Base-by-base conservation (phyloP, 2,113 vertebrate species). In the Etia nguti region DNA sequence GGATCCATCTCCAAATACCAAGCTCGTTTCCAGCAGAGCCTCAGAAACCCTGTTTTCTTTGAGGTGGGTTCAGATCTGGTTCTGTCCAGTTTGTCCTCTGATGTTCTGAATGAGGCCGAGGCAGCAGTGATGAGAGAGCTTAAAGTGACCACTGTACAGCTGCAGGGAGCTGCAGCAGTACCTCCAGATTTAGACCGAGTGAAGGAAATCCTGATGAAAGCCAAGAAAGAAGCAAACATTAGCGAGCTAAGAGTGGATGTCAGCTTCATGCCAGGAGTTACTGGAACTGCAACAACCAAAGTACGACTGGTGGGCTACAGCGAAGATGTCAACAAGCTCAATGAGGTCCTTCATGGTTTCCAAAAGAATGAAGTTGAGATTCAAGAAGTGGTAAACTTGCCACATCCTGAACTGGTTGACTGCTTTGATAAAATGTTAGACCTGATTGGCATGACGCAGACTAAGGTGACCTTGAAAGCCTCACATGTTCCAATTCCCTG, bases 231-330 rank as follows among this genome's bases (percentile, higher is more conserved):
- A 4, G 85, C 46, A 81, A 95, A 96, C 86, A 3, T 10, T 5
- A 11, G 2, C 2, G 62, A 82, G 20, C 16, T 68, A 1, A 90
- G 75, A 15, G 91, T 95, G 15, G 77, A 92, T 2, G 13, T 95
- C 34, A 86, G 29, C 79, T 94, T 94, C 29, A 55, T 88, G 4
- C 22, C 57, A n/a, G 82, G 36, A 26, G 2, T 36, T 4, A 22
- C 13, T 16, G 13, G 54, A 70, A 41, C 85, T 3, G 18, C 85
- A 18, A 15, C 26, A 1, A 86, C 11, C 2, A 80, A 80, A 10
- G 89, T 94, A 4, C 56, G 52, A 31, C 38, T 96, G 9, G 85
- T 94, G 68, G 95, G 96, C 24, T 94, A 91, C 82, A 89, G 38
- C 9, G 36, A 89, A 8, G 54, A 88, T 52, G 93, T 96, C 3